Conservation (phyloP, 2,113 vertebrate genomes). For the Globicephala melas region DNA sequence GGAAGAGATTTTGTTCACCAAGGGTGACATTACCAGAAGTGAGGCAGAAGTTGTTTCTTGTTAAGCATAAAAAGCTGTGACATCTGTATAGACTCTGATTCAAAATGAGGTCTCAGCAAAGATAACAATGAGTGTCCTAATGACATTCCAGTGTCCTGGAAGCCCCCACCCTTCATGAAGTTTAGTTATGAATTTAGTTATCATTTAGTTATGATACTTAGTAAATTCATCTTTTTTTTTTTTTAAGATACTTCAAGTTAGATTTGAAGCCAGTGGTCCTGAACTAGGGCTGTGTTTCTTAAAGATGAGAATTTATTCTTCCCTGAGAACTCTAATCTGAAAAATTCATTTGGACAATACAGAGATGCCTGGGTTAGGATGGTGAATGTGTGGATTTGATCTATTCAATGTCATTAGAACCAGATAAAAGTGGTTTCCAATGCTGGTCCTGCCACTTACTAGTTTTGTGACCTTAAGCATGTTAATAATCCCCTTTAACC, state of each 20-base stretch:
- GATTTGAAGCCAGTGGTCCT: not conserved
- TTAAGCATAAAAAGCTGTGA: not conserved
- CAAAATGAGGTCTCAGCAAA: not conserved
- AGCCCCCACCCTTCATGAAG: not conserved
- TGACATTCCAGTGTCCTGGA: not conserved
- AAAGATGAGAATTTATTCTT: not conserved
- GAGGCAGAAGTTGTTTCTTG: not conserved
- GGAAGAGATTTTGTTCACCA: not conserved
- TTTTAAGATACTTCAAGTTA: not conserved
- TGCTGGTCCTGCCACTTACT: not conserved
- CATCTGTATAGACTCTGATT: not conserved
- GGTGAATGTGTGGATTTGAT: not conserved
- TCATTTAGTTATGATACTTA: not conserved
- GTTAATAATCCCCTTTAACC: not conserved
- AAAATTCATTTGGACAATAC: not conserved
- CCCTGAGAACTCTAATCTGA: not conserved
- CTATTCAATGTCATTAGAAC: not conserved
- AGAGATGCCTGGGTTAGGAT: not conserved
- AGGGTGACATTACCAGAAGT: not conserved
- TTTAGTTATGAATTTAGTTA: not conserved
- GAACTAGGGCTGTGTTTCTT: not conserved
- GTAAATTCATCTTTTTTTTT: not conserved
- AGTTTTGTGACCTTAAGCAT: not conserved
- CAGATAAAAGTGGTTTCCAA: not conserved
- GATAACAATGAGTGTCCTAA: not conserved